Percentiles rank a stretch among this genome's conserved stretches.
Evolutionary conservation across 2,113 vertebrate genomes (phyloP).

Genomic region (Orcinus orca): DNA sequence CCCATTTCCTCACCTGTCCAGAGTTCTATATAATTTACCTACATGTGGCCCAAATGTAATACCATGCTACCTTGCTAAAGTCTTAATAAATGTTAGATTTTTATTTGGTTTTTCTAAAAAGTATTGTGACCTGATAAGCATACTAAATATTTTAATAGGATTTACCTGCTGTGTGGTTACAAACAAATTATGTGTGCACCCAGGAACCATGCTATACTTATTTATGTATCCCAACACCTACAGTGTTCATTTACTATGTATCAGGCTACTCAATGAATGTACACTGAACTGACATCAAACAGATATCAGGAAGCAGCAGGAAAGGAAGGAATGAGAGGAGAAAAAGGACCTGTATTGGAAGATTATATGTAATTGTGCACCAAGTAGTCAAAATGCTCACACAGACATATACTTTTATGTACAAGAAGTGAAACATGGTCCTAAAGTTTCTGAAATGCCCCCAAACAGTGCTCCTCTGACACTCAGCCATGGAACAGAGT

Average conservation of each 20-base stretch:
- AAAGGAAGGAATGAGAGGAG: neutral
- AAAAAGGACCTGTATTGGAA: neutral
- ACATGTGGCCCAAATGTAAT: neutral
- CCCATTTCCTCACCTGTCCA: neutral
- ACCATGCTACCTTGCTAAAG: neutral
- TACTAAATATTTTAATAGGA: neutral
- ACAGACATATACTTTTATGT: neutral
- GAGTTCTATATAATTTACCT: neutral
- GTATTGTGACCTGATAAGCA: neutral
- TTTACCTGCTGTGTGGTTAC: neutral
- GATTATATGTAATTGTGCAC: neutral
- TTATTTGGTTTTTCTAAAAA: neutral
- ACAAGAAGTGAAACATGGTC: neutral
- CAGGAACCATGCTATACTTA: neutral
- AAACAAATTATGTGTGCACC: neutral
- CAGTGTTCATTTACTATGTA: neutral
- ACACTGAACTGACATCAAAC: neutral
- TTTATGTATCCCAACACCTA: neutral
- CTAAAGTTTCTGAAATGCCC: conserved; percentile 27
- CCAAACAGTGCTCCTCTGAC: neutral
- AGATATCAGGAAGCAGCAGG: neutral
- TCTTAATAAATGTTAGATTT: neutral
- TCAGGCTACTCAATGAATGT: neutral
- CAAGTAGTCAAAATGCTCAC: neutral
- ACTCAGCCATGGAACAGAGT: neutral